Conservation (phyloP, 2,797 vertebrate genomes). For the Melanotaenia nigrans region DNA sequence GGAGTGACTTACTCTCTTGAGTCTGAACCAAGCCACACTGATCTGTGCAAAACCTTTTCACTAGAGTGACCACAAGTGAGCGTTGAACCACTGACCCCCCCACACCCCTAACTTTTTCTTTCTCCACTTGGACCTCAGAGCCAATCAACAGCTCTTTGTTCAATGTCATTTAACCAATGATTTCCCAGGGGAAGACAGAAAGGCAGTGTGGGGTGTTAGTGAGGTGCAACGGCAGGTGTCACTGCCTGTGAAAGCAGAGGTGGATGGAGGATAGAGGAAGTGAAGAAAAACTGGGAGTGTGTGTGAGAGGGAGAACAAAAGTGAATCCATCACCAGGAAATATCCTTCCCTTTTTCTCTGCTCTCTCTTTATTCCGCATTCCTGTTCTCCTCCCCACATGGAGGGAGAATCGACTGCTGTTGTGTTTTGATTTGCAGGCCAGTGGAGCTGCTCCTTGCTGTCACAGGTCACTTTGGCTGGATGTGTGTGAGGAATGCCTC, state of each 20-base stretch:
- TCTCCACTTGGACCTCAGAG: conserved; percentile 48
- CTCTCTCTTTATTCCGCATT: conserved; percentile 50
- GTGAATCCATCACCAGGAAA: conserved; percentile 59
- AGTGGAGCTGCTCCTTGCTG: conserved; percentile 64
- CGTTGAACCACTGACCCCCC: conserved; percentile 67
- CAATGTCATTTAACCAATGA: conserved; percentile 76
- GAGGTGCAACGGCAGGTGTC: conserved; percentile 74
- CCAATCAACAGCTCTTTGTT: conserved; percentile 80
- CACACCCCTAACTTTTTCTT: conserved; percentile 35
- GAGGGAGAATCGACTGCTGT: conserved; percentile 34
- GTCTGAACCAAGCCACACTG: conserved; percentile 44
- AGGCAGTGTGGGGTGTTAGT: conserved; percentile 61
- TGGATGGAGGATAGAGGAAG: conserved; percentile 48
- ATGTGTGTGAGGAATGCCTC: conserved; percentile 73
- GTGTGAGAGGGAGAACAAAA: conserved; percentile 31
- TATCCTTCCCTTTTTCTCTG: conserved; percentile 27
- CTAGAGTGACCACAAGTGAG: conserved; percentile 72
- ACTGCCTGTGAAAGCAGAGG: conserved; percentile 71
- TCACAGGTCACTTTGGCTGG: conserved; percentile 76
- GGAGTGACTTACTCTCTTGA: not conserved
- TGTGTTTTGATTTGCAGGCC: conserved; percentile 71
- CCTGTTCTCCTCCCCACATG: conserved; percentile 72
- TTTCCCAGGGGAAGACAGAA: conserved; percentile 58
- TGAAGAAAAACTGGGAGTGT: conserved; percentile 42
- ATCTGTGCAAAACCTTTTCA: conserved; percentile 64